Evolutionary conservation across 1,140 invertebrate species (phyloP).

Genomic region (Palaemon carinicauda): DNA sequence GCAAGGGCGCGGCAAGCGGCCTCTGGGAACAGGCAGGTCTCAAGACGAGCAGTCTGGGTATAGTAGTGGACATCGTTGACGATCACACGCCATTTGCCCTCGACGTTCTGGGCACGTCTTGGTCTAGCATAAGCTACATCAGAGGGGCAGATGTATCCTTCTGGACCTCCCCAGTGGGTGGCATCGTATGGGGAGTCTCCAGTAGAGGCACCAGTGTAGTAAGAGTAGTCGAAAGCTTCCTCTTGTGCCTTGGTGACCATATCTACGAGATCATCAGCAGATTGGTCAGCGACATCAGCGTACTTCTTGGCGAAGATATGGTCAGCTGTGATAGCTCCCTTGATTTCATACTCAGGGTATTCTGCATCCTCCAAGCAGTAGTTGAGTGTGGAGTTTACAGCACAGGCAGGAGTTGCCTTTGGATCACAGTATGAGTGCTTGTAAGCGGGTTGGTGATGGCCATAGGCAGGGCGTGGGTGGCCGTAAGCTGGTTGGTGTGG

Average conservation of each 20-base stretch:
- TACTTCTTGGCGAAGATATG: background rate
- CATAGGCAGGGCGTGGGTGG: background rate
- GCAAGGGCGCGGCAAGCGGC: constrained; percentile 40
- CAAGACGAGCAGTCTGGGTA: background rate
- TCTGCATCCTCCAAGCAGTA: constrained; percentile 58
- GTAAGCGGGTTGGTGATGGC: background rate
- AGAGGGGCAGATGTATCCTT: background rate
- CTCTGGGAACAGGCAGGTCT: background rate
- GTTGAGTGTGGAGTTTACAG: background rate
- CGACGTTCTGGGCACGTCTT: constrained; percentile 7
- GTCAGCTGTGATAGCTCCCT: background rate
- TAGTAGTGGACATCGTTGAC: constrained; percentile 49
- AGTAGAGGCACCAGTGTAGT: background rate
- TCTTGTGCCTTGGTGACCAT: background rate
- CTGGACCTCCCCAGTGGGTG: background rate
- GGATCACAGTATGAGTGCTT: background rate
- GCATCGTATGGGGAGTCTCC: background rate
- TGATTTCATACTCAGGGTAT: constrained; percentile 56
- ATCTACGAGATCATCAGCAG: background rate
- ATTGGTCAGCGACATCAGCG: background rate
- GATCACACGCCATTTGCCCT: constrained; percentile 61
- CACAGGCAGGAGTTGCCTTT: background rate
- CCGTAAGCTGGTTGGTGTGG: background rate
- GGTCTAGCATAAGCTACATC: background rate
- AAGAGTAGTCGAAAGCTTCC: background rate